Base-by-base conservation (phyloP, 2,888 invertebrate genomes). In the Sphaerophoria rueppellii region DNA sequence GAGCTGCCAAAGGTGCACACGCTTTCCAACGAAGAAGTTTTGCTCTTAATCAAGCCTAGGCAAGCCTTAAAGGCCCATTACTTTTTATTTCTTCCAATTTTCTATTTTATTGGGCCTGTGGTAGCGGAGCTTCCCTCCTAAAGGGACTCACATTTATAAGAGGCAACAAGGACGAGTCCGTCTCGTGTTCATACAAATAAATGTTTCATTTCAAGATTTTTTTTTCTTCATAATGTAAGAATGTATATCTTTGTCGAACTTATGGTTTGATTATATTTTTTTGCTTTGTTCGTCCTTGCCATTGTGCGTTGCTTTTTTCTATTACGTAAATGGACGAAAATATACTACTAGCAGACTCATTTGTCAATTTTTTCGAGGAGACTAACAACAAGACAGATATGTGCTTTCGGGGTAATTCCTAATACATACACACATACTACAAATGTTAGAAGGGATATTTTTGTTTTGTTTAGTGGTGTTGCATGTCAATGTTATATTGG, bases 81-180 rank as follows among this genome's bases (percentile, higher is more conserved):
- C 83, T 60, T 83, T 82, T 83, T 80, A 83, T 83, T 80, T 75
- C 37, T 75, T 57, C 61, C 80, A 83, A 83, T 83, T 83, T 83
- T 83, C 71, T 80, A 72, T 72, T 80, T 83, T 80, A 61, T 75
- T 75, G 61, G n/a, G 67, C 50, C 57, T 80, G 72, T 43, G 75
- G 83, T 67, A 72, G 40, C 16, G 40, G 43, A 52, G 67, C 71
- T 48, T 76, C 74, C 65, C 63, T 54, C 52, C 67, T 75, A 67
- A 71, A 79, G 69, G 67, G 74, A 61, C 67, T 61, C 67, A 2
- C n/a, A 16, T 16, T 9, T 43, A 65, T 16, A 34, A 35, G 35
- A 65, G 50, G 5, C 35, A n/a, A 16, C n/a, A 24, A 57, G 37
- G 46, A 34, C 55, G 40, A 69, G 48, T 55, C 11, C n/a, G 35